Evolutionary conservation across 2,113 vertebrate species (phyloP), one percentile per base, ranked within the genome.

Genomic region (Pedionomus torquatus): DNA sequence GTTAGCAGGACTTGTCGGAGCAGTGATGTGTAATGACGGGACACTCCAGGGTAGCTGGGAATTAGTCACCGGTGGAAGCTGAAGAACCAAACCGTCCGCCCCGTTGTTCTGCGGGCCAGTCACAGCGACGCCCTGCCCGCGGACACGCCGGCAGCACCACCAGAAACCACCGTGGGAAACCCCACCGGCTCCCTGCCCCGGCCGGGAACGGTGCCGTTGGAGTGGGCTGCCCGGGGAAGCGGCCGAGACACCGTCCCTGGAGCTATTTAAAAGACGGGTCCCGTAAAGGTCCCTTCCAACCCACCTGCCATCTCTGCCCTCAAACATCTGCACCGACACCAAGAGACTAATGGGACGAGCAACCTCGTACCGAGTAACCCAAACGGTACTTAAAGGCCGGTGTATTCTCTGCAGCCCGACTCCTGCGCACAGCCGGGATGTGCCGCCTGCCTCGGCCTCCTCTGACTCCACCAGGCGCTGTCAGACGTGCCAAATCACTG

Each of bases 381-480:
- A 46, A 84, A 96, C 91, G 92, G 78, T 63, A 65, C 60, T 24
- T 81, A 25, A 63, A 87, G 75, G 79, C 65, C 86, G 71, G 95
- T 55, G 10, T 89, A 72, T 78, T 95, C 94, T 35, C 25, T 89
- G 68, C 30, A 63, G 95, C 16, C 39, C 81, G 70, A 81, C 10
- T 13, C 86, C 91, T 84, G 55, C 20, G 65, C 83, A 86, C 37
- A 41, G 93, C 91, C 70, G 72, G 95, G 93, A n/a, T 58, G 33
- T 95, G 94, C 63, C 95, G 90, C 9, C 14, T 90, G 91, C 83
- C 95, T 85, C 80, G 88, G 85, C 84, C 88, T 95, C 69, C 0
- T 80, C 70, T 60, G 76, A 70, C 97, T 87, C 91, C 77, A 97
- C 97, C 97, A 97, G 97, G 95, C 81, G 13, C 92, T 95, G 98